Evolutionary conservation across 2,113 vertebrate genomes (phyloP), one percentile per base, ranked within the genome.

Genomic region (Polypterus bichir): DNA sequence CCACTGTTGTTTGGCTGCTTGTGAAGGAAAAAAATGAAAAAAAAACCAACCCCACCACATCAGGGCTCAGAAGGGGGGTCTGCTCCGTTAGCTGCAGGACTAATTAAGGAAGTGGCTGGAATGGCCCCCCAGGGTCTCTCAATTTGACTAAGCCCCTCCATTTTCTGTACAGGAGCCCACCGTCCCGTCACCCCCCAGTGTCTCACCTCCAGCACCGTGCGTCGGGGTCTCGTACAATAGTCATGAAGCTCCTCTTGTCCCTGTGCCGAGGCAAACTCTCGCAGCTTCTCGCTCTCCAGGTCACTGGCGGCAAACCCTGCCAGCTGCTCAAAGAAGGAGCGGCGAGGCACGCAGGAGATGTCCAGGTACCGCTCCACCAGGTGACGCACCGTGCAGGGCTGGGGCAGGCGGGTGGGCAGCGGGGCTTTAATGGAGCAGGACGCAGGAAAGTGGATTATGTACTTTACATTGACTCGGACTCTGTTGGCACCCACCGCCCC

Each of bases 291-390:
- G 46, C 4, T 66, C 73, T 99, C 96, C 74, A 91, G 77, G 49
- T 88, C 76, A 0, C 86, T 73, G 0, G 72, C 76, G 3, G 94
- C 86, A 3, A 97, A 87, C 11, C 74, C 77, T 4, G 81, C 73
- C 57, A 97, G 73, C 3, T 92, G 81, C 68, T 97, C 85, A 0
- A 98, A 98, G 78, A 97, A 97, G 57, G 94, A 97, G 57, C 93
- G 92, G 0, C 92, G 89, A 0, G 96, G 96, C 54, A 97, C 88
- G 0, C 88, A 78, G 4, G 82, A 66, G 0, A 99, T 77, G 73
- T 97, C 94, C 78, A 99, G 80, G 78, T 87, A 86, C n/a, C 62
- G 71, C 47, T 89, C 81, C 66, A 91, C 80, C 59, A 99, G 80
- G 66, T 85, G 69, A 46, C 5, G 59, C 67, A 97, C 3, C 0